phyloP scores from a whole-genome alignment of 1,140 invertebrate genomes.

The Choristoneura fumiferana region DNA sequence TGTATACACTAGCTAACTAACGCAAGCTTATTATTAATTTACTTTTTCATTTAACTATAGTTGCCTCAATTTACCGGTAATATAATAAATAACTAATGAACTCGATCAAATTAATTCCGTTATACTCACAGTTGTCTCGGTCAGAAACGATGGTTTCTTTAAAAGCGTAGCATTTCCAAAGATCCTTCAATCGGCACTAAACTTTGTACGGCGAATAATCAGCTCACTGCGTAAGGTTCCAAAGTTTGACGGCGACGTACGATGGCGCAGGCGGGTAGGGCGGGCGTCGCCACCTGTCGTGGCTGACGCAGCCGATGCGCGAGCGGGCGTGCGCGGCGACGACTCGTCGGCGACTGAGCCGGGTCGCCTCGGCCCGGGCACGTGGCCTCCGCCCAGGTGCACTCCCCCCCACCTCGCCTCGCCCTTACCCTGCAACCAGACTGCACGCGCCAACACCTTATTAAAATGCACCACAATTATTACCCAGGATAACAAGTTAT shows the following conservation, averaged over 20 bases:
- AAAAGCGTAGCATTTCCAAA: constrained; percentile 4
- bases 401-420: constrained; percentile 19
- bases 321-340: constrained; percentile 32
- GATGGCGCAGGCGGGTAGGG: constrained; percentile 59
- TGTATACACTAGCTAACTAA: too few relatives aligned
- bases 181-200: constrained; percentile 2
- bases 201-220: constrained; percentile 26
- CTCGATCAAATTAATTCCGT: too few relatives aligned
- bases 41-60: too few relatives aligned
- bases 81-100: too few relatives aligned
- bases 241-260: constrained; percentile 61
- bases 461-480: constrained; percentile 20
- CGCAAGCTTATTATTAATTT: too few relatives aligned
- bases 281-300: constrained; percentile 61
- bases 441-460: constrained; percentile 29
- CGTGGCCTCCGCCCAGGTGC: constrained; percentile 64
- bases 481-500: neutral
- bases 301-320: constrained; percentile 26
- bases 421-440: constrained; percentile 40
- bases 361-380: constrained; percentile 44
- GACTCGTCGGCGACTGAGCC: constrained; percentile 58
- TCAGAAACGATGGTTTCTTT: neutral
- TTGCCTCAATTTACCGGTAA: too few relatives aligned
- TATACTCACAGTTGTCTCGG: neutral
- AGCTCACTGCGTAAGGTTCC: constrained; percentile 52